These are phyloP conservation scores for Sanderia malayensis DNA, from an alignment of 30 jellyfish, hydroid and myxozoan genomes.

Conservation along the genomic window DNA sequence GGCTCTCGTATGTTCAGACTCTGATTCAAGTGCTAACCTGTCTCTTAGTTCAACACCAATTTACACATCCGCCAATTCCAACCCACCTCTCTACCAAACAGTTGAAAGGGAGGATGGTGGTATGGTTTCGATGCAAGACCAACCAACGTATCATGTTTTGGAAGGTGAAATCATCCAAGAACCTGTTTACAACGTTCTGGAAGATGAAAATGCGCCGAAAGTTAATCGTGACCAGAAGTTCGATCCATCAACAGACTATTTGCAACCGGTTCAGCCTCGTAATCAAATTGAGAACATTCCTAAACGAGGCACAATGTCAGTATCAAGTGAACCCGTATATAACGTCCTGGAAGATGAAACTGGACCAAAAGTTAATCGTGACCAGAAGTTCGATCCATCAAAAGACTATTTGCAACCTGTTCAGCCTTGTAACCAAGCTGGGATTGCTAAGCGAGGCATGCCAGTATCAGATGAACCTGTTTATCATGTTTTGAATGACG, in stretches of 20 bases:
- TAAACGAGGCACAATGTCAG: background rate
- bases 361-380: too few relatives aligned
- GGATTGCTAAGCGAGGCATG: background rate
- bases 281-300: background rate
- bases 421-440: background rate
- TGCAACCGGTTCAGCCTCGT: constrained; percentile 1
- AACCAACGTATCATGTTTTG: background rate
- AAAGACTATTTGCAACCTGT: background rate
- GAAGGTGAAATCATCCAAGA: background rate
- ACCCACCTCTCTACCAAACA: background rate
- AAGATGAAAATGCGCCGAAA: background rate
- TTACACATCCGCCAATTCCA: background rate
- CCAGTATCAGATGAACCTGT: background rate
- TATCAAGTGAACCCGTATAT: background rate
- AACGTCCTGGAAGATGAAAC: too few relatives aligned
- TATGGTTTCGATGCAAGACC: background rate
- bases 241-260: background rate
- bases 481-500: background rate
- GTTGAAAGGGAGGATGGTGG: background rate
- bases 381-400: background rate
- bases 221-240: background rate
- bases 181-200: background rate
- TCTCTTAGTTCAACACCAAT: background rate
- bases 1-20: background rate
- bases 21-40: background rate